These are phyloP conservation scores for Pithys albifrons DNA, from an alignment of 2,113 vertebrate species.

Conservation along the genomic window DNA sequence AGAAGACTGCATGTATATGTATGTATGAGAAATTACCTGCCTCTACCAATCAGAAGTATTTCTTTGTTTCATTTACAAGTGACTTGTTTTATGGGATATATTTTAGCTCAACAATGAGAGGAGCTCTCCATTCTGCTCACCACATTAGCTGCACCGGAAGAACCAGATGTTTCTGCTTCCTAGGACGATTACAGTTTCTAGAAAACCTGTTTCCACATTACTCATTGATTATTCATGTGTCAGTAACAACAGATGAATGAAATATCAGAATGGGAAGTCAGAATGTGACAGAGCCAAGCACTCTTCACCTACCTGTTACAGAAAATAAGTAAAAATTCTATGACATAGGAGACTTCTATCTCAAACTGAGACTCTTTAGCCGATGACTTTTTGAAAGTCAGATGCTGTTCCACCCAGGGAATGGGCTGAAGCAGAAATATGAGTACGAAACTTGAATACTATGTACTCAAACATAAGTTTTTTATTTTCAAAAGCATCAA, in stretches of 20 bases:
- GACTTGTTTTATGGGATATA: not conserved
- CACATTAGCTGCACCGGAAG: not conserved
- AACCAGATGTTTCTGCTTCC: not conserved
- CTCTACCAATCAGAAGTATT: not conserved
- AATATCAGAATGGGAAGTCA: not conserved
- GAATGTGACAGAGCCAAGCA: fast-evolving
- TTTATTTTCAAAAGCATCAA: not conserved
- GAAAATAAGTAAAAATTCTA: not conserved
- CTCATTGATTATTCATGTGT: not conserved
- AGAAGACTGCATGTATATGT: not conserved
- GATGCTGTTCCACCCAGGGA: fast-evolving
- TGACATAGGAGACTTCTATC: not conserved
- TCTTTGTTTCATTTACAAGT: not conserved
- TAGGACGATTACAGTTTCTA: not conserved
- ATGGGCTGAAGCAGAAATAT: not conserved
- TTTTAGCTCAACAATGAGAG: not conserved
- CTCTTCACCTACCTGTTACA: not conserved
- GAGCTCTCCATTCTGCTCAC: not conserved
- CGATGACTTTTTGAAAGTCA: not conserved
- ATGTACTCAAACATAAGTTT: not conserved
- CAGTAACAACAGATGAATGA: not conserved
- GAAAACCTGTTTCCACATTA: not conserved
- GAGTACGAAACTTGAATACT: not conserved
- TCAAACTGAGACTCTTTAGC: not conserved
- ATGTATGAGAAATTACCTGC: not conserved